Evolutionary conservation across 2,797 vertebrate species (phyloP).

Genomic region (Uromys caudimaculatus): DNA sequence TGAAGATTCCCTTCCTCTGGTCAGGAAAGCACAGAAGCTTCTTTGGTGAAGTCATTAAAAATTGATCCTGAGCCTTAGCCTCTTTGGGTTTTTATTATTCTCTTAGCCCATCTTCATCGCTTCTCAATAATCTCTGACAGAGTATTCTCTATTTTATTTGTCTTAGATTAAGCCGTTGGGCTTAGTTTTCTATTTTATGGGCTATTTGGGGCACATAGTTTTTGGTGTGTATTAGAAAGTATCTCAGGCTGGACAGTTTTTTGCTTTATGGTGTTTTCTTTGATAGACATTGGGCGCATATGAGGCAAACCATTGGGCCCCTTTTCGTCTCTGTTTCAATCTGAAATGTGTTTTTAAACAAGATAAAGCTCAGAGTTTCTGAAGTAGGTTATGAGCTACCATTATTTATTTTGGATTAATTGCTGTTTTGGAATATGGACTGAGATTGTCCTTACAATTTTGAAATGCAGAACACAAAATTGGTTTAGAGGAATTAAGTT

Average conservation of each 20-base stretch:
- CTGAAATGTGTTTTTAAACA: slow-evolving; percentile 36
- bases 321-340: slow-evolving; percentile 16
- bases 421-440: slow-evolving; percentile 69
- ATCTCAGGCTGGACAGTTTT: slow-evolving; percentile 42
- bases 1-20: slow-evolving; percentile 64
- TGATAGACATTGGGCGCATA: background rate
- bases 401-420: slow-evolving; percentile 82
- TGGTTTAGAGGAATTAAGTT: slow-evolving; percentile 79
- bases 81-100: slow-evolving; percentile 72
- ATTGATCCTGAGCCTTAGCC: slow-evolving; percentile 48
- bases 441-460: slow-evolving; percentile 67
- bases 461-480: slow-evolving; percentile 79
- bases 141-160: slow-evolving; percentile 2
- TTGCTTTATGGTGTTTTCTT: slow-evolving; percentile 46
- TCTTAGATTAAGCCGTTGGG: slow-evolving; percentile 59
- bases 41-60: slow-evolving; percentile 68
- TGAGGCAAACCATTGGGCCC: slow-evolving; percentile 37
- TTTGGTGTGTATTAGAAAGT: slow-evolving; percentile 66
- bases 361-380: slow-evolving; percentile 63
- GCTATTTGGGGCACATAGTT: background rate
- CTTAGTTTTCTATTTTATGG: slow-evolving; percentile 56
- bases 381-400: slow-evolving; percentile 68
- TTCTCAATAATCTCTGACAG: slow-evolving; percentile 53
- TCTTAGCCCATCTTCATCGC: slow-evolving; percentile 45
- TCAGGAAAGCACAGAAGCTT: slow-evolving; percentile 57